These are phyloP conservation scores for Nixonia krombeini DNA, from an alignment of 1,140 invertebrate genomes.

Conservation along the genomic window DNA sequence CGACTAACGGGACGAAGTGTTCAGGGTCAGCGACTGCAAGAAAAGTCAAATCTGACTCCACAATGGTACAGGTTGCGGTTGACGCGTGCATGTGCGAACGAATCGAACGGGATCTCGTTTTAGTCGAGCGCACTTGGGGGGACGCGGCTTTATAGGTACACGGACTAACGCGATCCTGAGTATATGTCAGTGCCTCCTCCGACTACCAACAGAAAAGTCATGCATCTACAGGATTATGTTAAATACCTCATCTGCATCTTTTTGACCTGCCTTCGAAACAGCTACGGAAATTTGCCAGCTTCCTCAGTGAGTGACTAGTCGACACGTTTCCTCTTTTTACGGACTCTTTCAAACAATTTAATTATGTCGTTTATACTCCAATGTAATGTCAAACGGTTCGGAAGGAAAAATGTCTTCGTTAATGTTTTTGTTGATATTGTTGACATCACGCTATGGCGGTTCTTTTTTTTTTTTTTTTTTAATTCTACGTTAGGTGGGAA, in stretches of 20 bases:
- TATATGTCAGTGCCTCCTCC: conserved; percentile 21
- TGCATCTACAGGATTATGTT: conserved; percentile 58
- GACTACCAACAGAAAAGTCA: conserved; percentile 53
- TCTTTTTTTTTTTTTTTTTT: too few species aligned
- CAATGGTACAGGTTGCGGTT: conserved; percentile 10
- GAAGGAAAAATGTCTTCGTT: too few species aligned
- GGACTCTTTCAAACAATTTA: too few species aligned
- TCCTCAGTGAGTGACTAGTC: too few species aligned
- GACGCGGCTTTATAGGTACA: conserved; percentile 1
- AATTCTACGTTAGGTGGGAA: too few species aligned
- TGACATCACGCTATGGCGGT: too few species aligned
- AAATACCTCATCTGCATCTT: conserved; percentile 54
- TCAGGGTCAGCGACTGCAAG: conserved; percentile 43
- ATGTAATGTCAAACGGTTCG: too few species aligned
- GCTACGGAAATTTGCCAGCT: too few species aligned
- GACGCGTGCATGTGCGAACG: conserved; percentile 10
- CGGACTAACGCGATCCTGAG: too few species aligned
- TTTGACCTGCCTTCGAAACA: conserved; percentile 4
- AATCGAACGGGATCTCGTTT: conserved; percentile 19
- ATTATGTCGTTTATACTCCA: too few species aligned
- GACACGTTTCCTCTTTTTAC: too few species aligned
- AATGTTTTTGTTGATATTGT: too few species aligned
- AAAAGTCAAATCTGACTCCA: conserved; percentile 26
- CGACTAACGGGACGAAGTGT: conserved; percentile 43
- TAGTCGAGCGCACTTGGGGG: conserved; percentile 12